Percentiles rank a stretch among this genome's conserved stretches.
Conservation (phyloP, 2,888 invertebrate genomes). For the Acronicta aceris region DNA sequence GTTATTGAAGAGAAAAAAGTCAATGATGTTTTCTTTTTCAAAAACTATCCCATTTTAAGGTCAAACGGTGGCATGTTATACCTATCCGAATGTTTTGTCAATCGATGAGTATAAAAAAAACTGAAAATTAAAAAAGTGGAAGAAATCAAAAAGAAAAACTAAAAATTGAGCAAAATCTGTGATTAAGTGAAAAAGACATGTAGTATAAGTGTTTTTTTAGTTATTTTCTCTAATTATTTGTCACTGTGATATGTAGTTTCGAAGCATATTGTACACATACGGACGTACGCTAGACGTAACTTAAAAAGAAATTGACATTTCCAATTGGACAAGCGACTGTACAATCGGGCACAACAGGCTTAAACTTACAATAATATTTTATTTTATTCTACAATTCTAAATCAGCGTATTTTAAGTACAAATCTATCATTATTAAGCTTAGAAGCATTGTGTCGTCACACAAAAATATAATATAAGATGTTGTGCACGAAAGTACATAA, state of each 20-base stretch:
- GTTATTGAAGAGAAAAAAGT: background rate
- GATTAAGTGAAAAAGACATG: slow-evolving; percentile 66
- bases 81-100: slow-evolving; percentile 48
- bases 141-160: slow-evolving; percentile 48
- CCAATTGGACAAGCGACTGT: slow-evolving; percentile 68
- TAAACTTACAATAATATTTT: slow-evolving; percentile 56
- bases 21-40: background rate
- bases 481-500: slow-evolving; percentile 77
- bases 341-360: slow-evolving; percentile 73
- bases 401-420: slow-evolving; percentile 70
- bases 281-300: slow-evolving; percentile 53
- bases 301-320: slow-evolving; percentile 55
- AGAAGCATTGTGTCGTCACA: slow-evolving; percentile 73
- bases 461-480: slow-evolving; percentile 69
- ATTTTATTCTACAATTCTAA: slow-evolving; percentile 58
- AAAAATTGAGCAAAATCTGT: slow-evolving; percentile 62
- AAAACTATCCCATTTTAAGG: slow-evolving; percentile 34
- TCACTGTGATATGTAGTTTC: slow-evolving; percentile 84
- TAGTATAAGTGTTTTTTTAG: slow-evolving; percentile 44
- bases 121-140: slow-evolving; percentile 28
- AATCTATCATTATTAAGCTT: slow-evolving; percentile 72
- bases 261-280: slow-evolving; percentile 65
- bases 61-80: slow-evolving; percentile 43
- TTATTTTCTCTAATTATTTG: slow-evolving; percentile 76
- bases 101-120: slow-evolving; percentile 53